Conservation (phyloP, 2,888 invertebrate species). For the Cantharis lateralis region DNA sequence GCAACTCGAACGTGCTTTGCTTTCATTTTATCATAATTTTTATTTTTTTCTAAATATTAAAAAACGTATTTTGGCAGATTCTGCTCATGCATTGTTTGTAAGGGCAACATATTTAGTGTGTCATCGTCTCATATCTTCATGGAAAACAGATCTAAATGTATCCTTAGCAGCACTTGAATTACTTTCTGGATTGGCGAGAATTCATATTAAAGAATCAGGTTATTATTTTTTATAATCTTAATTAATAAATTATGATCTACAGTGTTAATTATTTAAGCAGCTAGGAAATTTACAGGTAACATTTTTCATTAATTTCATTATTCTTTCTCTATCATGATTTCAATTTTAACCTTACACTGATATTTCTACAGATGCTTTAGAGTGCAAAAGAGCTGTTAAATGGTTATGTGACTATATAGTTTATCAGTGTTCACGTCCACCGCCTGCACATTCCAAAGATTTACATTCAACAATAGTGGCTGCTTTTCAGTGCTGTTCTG, state of each 20-base stretch:
- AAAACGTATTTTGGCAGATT: constrained; percentile 62
- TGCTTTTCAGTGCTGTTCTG: constrained; percentile 87
- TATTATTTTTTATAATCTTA: constrained; percentile 3
- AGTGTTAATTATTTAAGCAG: constrained; percentile 48
- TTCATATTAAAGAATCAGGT: constrained; percentile 90
- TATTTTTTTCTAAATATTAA: neutral
- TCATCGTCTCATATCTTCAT: constrained; percentile 91
- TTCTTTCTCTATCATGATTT: neutral
- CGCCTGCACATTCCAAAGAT: constrained; percentile 91
- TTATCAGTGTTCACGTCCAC: constrained; percentile 92
- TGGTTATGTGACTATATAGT: constrained; percentile 99
- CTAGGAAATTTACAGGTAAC: constrained; percentile 61
- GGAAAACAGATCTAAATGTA: constrained; percentile 94
- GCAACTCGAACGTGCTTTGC: constrained; percentile 35
- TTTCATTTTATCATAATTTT: neutral
- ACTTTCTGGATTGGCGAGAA: constrained; percentile 85
- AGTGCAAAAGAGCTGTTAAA: constrained; percentile 91
- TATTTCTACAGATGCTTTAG: constrained; percentile 73
- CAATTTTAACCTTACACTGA: neutral
- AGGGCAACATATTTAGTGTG: constrained; percentile 93
- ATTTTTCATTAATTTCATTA: neutral
- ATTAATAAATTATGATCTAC: neutral
- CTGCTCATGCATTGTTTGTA: constrained; percentile 86
- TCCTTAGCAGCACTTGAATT: constrained; percentile 92
- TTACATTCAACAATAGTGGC: constrained; percentile 93